Evolutionary conservation across 2,797 vertebrate species (phyloP), one percentile per base, ranked within the genome.

Genomic region (Chromis chromis): DNA sequence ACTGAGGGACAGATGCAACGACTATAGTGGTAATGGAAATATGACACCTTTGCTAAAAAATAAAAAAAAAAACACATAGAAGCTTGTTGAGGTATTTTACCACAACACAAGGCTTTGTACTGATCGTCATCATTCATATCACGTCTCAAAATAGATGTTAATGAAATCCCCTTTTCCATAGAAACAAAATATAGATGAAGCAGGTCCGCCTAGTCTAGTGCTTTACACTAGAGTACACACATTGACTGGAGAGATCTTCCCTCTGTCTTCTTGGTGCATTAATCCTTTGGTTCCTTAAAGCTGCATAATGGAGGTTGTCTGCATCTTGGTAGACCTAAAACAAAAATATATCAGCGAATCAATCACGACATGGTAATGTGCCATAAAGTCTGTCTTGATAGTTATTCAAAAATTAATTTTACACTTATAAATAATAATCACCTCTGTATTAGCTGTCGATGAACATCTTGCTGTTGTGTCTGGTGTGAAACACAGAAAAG

Each of bases 221-320:
- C 10, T 19, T 76, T 2, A 77, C 54, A 27, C 50, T 50, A 8
- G 78, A 74, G 17, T 86, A 81, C 31, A 83, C 69, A 42, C 68
- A 81, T 1, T 66, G 40, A 52, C 0, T 42, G 21, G 9, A 4
- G 4, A 28, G 33, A 6, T 50, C 2, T 2, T 78, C 46, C 7
- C 17, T 81, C 49, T 61, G 78, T 28, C 27, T 54, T 54, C 42
- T 50, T 50, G 64, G 14, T 52, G 3, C 50, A 9, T 42, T 57
- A 3, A 17, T 13, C 16, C 10, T 33, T 6, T 55, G 79, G 2
- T 48, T 6, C 14, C 22, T 75, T 25, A 83, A 6, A 19, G 70
- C 56, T 40, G 56, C 61, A 25, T 81, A 81, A 50, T 78, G 71
- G 27, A 86, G 71, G 28, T 42, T 21, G 6, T 70, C 75, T 42